Base-by-base conservation (phyloP, 2,113 vertebrate genomes). In the Castor canadensis region DNA sequence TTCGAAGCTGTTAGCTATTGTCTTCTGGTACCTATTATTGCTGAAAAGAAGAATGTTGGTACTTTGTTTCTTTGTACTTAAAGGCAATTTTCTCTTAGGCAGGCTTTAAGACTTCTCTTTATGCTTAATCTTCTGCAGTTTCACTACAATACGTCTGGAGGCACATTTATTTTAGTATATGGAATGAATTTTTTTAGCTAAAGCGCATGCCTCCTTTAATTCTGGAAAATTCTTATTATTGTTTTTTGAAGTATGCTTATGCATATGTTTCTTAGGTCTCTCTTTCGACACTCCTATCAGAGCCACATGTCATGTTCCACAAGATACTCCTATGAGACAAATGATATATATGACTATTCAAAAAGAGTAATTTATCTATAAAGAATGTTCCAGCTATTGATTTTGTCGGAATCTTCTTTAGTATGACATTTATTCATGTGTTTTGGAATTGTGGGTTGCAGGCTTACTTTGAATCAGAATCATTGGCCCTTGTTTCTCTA, bases 291-390 rank as follows among this genome's bases (percentile, higher is more conserved):
- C 6, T 66, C 24, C 45, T 11, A 49, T 80, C n/a, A 67, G 24
- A 62, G 72, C 32, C 66, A 89, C 40, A 79, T 26, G 77, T 58
- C n/a, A 85, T 43, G 17, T 26, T 82, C 72, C 19, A 20, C 24
- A 72, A 64, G 73, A 81, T 20, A 82, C 1, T 32, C 28, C 40
- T 64, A 92, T 24, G 17, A 71, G 35, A 66, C 77, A 67, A 49
- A 43, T 38, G 20, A 89, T 40, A 35, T 26, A 86, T 52, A 38
- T 76, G 72, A 71, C 15, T 38, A 66, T 75, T 96, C 22, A 60
- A 71, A 71, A 96, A 64, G 35, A 76, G n/a, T 72, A 49, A 93
- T 77, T 92, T 89, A 96, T 76, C 69, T 89, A 49, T 71, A 93
- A 89, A 43, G 54, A 85, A 76, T 94, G 40, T 71, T 71, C 47